Percentiles rank a stretch among this genome's conserved stretches.
phyloP scores from a whole-genome alignment of 2,113 vertebrate species.

The Macrotis lagotis region DNA sequence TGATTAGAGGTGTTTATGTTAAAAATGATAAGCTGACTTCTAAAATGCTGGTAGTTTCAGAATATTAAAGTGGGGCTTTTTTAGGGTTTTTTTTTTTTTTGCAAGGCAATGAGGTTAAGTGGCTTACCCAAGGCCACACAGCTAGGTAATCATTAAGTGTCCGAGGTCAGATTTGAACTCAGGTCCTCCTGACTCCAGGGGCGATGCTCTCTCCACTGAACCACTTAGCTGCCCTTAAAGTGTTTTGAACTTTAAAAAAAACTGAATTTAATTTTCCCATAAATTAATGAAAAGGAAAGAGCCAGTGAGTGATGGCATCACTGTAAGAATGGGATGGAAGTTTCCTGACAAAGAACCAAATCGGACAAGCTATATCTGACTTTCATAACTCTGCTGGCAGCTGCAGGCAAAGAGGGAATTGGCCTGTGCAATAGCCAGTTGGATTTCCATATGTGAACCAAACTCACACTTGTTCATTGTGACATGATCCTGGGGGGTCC shows the following conservation, averaged over 20 bases:
- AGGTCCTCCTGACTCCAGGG: no score
- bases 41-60: constrained; percentile 10
- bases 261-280: background rate
- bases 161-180: no score
- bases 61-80: constrained; percentile 5
- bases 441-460: background rate
- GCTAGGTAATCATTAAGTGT: no score
- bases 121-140: no score
- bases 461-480: background rate
- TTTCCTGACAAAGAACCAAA: background rate
- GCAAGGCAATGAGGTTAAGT: no score
- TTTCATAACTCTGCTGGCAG: background rate
- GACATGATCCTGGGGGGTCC: background rate
- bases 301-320: background rate
- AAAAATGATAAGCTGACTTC: constrained; percentile 32
- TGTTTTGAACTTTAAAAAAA: background rate
- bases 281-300: background rate
- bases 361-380: background rate
- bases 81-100: no score
- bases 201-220: no score
- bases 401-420: background rate
- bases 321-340: background rate
- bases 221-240: no score
- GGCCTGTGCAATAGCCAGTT: background rate
- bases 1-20: background rate